These are phyloP conservation scores for Watsonalla binaria DNA, from an alignment of 2,888 invertebrate species.

Conservation along the genomic window DNA sequence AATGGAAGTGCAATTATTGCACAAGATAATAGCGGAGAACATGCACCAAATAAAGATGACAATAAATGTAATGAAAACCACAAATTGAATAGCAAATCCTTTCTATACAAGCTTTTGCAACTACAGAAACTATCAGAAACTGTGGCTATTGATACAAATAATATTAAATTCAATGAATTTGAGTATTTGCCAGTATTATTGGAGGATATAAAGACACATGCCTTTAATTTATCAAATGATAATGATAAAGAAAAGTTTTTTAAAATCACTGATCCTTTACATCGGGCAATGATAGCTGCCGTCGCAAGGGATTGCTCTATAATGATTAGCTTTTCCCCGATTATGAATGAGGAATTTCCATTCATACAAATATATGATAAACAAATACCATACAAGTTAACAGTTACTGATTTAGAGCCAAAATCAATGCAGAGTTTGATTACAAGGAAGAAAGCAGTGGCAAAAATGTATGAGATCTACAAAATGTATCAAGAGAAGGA, in stretches of 20 bases:
- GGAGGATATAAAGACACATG: conserved; percentile 25
- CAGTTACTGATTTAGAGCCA: conserved; percentile 83
- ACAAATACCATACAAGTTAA: conserved; percentile 72
- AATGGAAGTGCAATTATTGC: conserved; percentile 11
- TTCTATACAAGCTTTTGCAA: conserved; percentile 43
- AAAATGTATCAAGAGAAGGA: conserved; percentile 22
- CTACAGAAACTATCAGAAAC: conserved; percentile 51
- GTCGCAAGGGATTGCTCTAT: conserved; percentile 85
- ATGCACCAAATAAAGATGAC: conserved; percentile 1
- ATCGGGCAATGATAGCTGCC: conserved; percentile 77
- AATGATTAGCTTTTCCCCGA: conserved; percentile 77
- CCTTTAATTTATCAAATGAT: conserved; percentile 29
- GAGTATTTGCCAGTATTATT: conserved; percentile 47
- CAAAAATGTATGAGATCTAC: conserved; percentile 43
- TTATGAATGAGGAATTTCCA: conserved; percentile 28
- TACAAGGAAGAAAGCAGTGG: conserved; percentile 51
- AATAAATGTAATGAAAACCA: conserved; percentile 28
- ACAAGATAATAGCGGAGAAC: conserved; percentile 8
- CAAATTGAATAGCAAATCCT: conserved; percentile 21
- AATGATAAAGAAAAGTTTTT: conserved; percentile 34
- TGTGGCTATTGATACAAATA: conserved; percentile 12
- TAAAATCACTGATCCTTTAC: conserved; percentile 21
- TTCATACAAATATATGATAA: conserved; percentile 43
- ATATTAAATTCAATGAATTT: conserved; percentile 16
- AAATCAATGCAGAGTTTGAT: conserved; percentile 67